Base-by-base conservation (phyloP, 2,797 vertebrate species). In the Clarias laeviceps region DNA sequence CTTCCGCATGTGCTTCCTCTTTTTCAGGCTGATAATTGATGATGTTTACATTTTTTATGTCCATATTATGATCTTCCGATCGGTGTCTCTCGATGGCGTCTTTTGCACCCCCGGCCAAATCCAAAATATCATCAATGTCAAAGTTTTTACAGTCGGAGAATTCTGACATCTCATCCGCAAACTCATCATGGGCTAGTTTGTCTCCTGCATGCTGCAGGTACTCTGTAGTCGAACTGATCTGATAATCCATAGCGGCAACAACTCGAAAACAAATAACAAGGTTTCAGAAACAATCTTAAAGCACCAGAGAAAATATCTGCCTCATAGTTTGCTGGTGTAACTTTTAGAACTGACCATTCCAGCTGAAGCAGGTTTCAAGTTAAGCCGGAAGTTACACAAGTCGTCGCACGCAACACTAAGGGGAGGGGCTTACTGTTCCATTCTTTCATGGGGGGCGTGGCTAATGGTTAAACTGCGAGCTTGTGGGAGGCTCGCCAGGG, bases 61-160 rank as follows among this genome's bases (percentile, higher is more conserved):
- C 88, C 34, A 56, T 32, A 17, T 29, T 27, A 7, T 84, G 56
- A 22, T 90, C 82, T 54, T 83, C 87, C 1, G n/a, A 64, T 29
- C 88, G 87, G 85, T 91, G 91, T 68, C 89, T 88, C 80, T 89
- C 89, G 27, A 90, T 78, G 32, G 90, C 90, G 87, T 89, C 91
- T 84, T 80, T 85, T 0, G 91, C 90, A 2, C 90, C 90, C 54
- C 91, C 91, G 40, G 89, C 90, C 69, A 91, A 83, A 79, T 91
- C 91, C 50, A 91, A 83, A 73, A 91, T 90, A 24, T 91, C 91
- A 20, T 91, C 91, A 8, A 29, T 0, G 4, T 65, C 62, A n/a
- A 50, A 80, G 78, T 29, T 27, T 20, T 27, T 80, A 50, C 78
- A 80, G 14, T 80, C 56, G 57, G 76, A 61, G 57, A 37, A 61